Conservation (phyloP, 2,113 vertebrate species). For the Grantiella picta region DNA sequence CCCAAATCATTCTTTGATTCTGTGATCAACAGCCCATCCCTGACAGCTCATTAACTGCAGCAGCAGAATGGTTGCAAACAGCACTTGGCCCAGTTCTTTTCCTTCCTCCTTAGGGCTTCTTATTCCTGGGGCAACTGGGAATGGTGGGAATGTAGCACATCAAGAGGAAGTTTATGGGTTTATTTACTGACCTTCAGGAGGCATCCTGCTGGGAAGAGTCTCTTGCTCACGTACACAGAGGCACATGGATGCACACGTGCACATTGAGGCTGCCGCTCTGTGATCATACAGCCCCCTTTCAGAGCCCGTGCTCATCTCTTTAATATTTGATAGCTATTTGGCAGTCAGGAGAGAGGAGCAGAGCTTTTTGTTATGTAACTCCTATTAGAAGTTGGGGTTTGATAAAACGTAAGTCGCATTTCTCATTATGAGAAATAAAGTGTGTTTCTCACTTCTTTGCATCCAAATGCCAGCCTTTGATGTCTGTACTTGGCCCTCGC, state of each 20-base stretch:
- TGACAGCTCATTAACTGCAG: background rate
- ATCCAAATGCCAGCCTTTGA: constrained; percentile 39
- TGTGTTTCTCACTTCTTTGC: constrained; percentile 1
- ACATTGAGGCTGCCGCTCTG: background rate
- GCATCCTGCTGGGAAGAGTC: background rate
- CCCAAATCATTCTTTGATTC: background rate
- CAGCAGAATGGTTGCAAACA: background rate
- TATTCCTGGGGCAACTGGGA: background rate
- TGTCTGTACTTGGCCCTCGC: background rate
- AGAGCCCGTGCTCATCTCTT: constrained; percentile 4
- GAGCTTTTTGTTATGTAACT: constrained; percentile 36
- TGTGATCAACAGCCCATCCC: background rate
- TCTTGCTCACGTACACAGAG: background rate
- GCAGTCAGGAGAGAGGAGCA: constrained; percentile 18
- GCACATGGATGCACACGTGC: background rate
- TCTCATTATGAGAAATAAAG: constrained; percentile 47
- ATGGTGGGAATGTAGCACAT: background rate
- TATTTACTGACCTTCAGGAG: background rate
- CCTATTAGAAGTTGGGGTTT: constrained; percentile 1
- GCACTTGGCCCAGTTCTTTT: background rate
- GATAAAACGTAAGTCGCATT: background rate
- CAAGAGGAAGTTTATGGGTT: background rate
- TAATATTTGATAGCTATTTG: constrained; percentile 50
- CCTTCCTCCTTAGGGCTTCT: background rate
- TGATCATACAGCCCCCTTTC: background rate